phyloP scores from a whole-genome alignment of 2,113 vertebrate species.

The Myiozetetes cayanensis region DNA sequence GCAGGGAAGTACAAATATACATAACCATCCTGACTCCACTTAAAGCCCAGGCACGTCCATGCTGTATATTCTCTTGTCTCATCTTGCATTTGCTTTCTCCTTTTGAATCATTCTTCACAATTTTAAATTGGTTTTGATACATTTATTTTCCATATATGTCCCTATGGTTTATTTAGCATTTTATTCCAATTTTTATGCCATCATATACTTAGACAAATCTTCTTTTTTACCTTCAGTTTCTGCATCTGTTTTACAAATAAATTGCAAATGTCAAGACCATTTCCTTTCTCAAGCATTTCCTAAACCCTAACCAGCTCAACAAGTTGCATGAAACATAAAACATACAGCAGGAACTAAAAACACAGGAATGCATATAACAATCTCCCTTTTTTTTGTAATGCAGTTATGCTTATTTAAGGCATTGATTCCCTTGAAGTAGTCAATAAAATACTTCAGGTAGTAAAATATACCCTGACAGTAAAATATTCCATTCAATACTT shows the following conservation, averaged over 20 bases:
- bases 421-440: slow-evolving; percentile 20
- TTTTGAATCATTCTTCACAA: slow-evolving; percentile 4
- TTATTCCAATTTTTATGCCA: slow-evolving; percentile 4
- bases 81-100: neutral
- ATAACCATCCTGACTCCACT: neutral
- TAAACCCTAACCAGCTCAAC: slow-evolving; percentile 30
- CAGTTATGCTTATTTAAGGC: slow-evolving; percentile 12
- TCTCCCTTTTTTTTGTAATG: neutral
- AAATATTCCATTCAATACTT: neutral
- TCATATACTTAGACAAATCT: neutral
- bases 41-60: neutral
- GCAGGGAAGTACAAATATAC: neutral
- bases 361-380: neutral
- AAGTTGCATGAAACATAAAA: slow-evolving; percentile 12
- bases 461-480: neutral
- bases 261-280: slow-evolving; percentile 10
- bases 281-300: slow-evolving; percentile 40
- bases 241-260: slow-evolving; percentile 24
- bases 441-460: slow-evolving; percentile 13
- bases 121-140: neutral
- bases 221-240: neutral
- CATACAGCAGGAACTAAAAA: slow-evolving; percentile 9
- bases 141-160: neutral
- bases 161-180: neutral
- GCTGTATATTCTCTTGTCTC: neutral